These are phyloP conservation scores for Platypus cylindrus DNA, from an alignment of 2,888 invertebrate genomes.

Conservation along the genomic window DNA sequence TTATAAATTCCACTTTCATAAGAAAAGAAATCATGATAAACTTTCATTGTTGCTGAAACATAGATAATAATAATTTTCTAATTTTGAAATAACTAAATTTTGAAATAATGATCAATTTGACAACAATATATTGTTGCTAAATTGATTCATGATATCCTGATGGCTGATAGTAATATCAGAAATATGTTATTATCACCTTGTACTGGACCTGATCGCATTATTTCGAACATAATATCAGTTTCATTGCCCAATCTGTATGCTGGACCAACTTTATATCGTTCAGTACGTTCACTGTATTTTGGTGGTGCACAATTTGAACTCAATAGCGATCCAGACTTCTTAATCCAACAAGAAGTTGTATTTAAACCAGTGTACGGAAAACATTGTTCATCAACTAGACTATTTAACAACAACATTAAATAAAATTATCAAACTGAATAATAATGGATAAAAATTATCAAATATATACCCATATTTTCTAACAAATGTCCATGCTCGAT, in stretches of 20 bases:
- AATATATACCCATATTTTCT: conserved; percentile 54
- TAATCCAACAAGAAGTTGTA: conserved; percentile 50
- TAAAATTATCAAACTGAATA: too few relatives aligned
- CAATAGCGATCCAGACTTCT: conserved; percentile 33
- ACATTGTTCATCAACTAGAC: conserved; percentile 74
- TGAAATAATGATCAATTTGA: not conserved
- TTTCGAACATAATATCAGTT: conserved; percentile 84
- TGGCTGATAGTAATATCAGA: not conserved
- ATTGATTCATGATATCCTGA: too few relatives aligned
- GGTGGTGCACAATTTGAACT: conserved; percentile 44
- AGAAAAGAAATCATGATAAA: conserved; percentile 86
- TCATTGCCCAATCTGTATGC: conserved; percentile 63
- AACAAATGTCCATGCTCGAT: conserved; percentile 84
- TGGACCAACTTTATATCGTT: conserved; percentile 60
- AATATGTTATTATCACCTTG: conserved; percentile 48
- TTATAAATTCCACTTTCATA: conserved; percentile 78
- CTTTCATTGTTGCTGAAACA: conserved; percentile 71
- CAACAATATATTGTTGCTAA: too few relatives aligned
- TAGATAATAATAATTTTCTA: too few relatives aligned
- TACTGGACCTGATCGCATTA: conserved; percentile 80
- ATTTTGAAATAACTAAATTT: not conserved
- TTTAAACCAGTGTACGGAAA: conserved; percentile 62
- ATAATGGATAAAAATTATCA: conserved; percentile 1
- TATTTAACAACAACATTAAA: too few relatives aligned
- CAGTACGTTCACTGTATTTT: conserved; percentile 40